These are phyloP conservation scores for Patella caerulea DNA, from an alignment of 2,888 invertebrate species.

Conservation along the genomic window DNA sequence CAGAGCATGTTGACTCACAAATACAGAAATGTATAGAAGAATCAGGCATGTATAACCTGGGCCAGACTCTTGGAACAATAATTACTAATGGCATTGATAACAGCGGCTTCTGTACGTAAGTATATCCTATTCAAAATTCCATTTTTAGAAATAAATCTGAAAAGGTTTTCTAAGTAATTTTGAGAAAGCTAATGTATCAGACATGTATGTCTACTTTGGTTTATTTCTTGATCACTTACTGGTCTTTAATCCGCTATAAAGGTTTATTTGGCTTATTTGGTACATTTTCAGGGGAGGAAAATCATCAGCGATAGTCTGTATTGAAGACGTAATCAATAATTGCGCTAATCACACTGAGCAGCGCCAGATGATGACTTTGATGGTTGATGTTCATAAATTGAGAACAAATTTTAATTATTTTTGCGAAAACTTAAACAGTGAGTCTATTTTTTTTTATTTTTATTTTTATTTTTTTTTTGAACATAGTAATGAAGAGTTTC, in stretches of 20 bases:
- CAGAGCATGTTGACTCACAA: not conserved
- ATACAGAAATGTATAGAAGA: slow-evolving; percentile 9
- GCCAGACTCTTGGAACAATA: not conserved
- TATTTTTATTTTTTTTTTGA: too few species aligned
- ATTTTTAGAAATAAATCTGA: too few species aligned
- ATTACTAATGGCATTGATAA: not conserved
- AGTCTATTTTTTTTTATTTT: not conserved
- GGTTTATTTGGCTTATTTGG: too few species aligned
- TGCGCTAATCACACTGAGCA: not conserved
- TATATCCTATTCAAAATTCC: too few species aligned
- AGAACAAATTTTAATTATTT: not conserved
- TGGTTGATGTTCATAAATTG: not conserved
- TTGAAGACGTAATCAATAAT: not conserved
- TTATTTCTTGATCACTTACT: too few species aligned
- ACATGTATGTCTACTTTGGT: too few species aligned
- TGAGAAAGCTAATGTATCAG: too few species aligned
- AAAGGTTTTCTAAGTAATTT: too few species aligned
- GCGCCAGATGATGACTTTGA: not conserved
- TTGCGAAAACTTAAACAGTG: not conserved
- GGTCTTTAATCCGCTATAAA: too few species aligned
- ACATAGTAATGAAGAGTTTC: too few species aligned
- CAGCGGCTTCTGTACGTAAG: not conserved
- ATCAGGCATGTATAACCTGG: not conserved
- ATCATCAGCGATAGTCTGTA: not conserved
- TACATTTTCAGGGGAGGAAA: not conserved